phyloP scores from a whole-genome alignment of 2,888 invertebrate genomes.

The Ctena decussata region DNA sequence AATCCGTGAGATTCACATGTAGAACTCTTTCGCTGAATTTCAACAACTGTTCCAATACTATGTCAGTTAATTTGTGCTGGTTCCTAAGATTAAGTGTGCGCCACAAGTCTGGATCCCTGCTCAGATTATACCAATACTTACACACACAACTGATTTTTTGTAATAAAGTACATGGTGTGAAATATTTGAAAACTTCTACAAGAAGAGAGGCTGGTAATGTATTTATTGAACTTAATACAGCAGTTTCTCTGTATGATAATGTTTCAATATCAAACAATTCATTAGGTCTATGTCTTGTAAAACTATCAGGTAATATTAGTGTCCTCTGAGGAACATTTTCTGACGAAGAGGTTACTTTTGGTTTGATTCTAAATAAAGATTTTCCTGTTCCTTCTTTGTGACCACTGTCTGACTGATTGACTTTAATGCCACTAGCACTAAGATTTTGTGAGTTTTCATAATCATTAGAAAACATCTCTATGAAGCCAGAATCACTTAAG shows the following conservation, averaged over 20 bases:
- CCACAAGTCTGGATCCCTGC: conserved; percentile 42
- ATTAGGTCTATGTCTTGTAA: background rate
- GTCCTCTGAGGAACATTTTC: background rate
- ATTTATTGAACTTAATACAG: conserved; percentile 23
- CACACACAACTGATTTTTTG: conserved; percentile 46
- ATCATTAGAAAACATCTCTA: conserved; percentile 55
- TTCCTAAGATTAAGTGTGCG: conserved; percentile 33
- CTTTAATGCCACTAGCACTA: background rate
- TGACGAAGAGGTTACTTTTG: background rate
- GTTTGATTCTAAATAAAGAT: background rate
- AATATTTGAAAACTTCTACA: conserved; percentile 41
- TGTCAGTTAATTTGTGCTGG: conserved; percentile 57
- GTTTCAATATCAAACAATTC: conserved; percentile 26
- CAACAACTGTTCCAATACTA: conserved; percentile 42
- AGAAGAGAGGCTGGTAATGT: conserved; percentile 34
- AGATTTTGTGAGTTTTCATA: background rate
- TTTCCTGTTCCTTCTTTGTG: no score
- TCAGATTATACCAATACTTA: conserved; percentile 57
- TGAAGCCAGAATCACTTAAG: conserved; percentile 50
- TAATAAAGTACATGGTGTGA: conserved; percentile 36
- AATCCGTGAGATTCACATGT: conserved; percentile 72
- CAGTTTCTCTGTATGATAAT: conserved; percentile 2
- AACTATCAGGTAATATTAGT: no score
- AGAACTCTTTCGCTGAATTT: conserved; percentile 73
- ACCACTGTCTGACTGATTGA: no score